Base-by-base conservation (phyloP, 2,113 vertebrate species). In the Calyptomena viridis region DNA sequence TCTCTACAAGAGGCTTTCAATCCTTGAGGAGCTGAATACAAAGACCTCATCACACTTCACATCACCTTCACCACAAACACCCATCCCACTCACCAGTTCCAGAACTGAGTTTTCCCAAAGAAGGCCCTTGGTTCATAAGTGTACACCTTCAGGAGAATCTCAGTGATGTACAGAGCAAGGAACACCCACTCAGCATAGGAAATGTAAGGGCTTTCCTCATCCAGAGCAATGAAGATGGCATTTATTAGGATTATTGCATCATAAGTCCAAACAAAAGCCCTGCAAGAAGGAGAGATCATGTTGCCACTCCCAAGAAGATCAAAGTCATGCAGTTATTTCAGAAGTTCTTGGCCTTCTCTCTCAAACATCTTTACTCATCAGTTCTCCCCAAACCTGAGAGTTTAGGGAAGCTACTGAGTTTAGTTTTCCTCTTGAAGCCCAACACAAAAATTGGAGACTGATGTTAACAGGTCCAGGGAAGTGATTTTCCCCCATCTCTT, bases 141-240 rank as follows among this genome's bases (percentile, higher is more conserved):
- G 94, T 99, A 99, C n/a, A 99, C 96, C 91, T 99, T 99, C 46
- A 99, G 97, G 50, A 99, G 97, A 83, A 99, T 99, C 97, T 99
- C 99, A 12, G 98, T 56, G 39, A 99, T n/a, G 59, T 99, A 99
- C 7, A 99, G 97, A 18, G 96, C 88, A 53, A 99, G 98, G 82
- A 99, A 99, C 12, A 95, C 97, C 99, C 99, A 99, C 76, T 99
- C 99, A 0, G 98, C 98, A 0, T 98, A 97, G 5, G 98, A 98
- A 60, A 99, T 98, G 39, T 98, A 52, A 12, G 98, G 98, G 15
- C 97, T 98, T 59, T 98, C 97, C 91, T 99, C 99, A 90, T 99
- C 99, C 97, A 99, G 97, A 12, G 98, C 99, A 64, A 99, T 99
- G 97, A 99, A 99, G 56, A 99, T 94, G 2, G 99, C 98, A 55